Evolutionary conservation across 92 coral and sea anemone species (phyloP).

Genomic region (Palythoa grandiflora): DNA sequence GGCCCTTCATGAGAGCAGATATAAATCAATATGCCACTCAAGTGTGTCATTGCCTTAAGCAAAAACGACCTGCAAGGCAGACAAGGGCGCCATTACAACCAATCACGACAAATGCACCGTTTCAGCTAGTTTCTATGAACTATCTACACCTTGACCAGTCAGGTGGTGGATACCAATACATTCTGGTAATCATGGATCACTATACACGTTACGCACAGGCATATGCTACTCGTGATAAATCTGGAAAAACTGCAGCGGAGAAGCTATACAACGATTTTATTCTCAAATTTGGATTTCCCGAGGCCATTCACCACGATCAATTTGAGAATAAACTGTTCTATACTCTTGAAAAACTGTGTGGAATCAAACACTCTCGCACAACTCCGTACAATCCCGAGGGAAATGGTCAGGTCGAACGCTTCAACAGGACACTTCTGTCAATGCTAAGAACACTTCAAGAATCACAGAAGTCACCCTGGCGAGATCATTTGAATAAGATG

Average conservation of each 20-base stretch:
- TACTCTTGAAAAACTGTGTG: conserved; percentile 63
- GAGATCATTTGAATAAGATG: conserved; percentile 62
- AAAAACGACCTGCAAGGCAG: conserved; percentile 15
- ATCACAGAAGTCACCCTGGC: neutral
- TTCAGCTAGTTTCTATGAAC: conserved; percentile 47
- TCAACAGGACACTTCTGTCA: neutral
- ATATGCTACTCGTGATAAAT: conserved; percentile 54
- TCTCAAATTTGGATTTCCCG: conserved; percentile 57
- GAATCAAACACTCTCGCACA: conserved; percentile 61
- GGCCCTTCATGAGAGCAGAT: conserved; percentile 58
- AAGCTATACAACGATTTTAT: conserved; percentile 58
- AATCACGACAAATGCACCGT: conserved; percentile 53
- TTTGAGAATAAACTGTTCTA: conserved; percentile 67
- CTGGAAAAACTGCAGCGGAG: conserved; percentile 51
- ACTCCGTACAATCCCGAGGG: conserved; percentile 58
- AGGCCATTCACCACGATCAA: conserved; percentile 60
- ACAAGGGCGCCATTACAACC: conserved; percentile 51
- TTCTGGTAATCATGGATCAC: conserved; percentile 39
- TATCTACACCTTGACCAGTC: conserved; percentile 49
- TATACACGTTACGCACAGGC: conserved; percentile 61
- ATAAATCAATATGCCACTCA: conserved; percentile 53
- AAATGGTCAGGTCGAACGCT: no score
- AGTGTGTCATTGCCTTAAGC: conserved; percentile 60
- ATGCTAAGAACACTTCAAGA: neutral
- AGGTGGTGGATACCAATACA: conserved; percentile 38